Conservation (phyloP, 2,888 invertebrate species). For the Cosmia pyralina region DNA sequence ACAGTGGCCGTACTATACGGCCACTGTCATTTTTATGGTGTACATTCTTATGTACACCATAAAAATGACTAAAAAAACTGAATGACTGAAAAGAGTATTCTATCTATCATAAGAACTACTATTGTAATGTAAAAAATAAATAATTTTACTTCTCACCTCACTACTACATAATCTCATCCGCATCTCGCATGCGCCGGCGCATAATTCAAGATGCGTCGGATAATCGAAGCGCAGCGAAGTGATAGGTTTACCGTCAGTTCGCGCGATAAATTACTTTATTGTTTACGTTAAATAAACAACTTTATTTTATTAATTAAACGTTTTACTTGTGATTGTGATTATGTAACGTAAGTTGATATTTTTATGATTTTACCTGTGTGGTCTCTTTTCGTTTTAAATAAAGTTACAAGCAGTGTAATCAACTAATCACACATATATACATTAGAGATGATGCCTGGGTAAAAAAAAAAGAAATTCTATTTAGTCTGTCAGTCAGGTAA, state of each 20-base stretch:
- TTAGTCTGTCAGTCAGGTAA: too few species aligned
- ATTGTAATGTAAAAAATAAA: not conserved
- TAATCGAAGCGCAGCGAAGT: slow-evolving; percentile 70
- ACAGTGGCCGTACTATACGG: too few species aligned
- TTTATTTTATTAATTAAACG: slow-evolving; percentile 45
- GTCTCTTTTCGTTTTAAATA: not conserved
- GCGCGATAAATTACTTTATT: slow-evolving; percentile 59
- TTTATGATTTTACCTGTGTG: not conserved
- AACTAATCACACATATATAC: too few species aligned
- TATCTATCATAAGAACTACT: too few species aligned
- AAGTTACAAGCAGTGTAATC: not conserved
- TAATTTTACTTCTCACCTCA: slow-evolving; percentile 7
- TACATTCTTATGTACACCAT: too few species aligned
- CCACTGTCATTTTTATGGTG: too few species aligned
- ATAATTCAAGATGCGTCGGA: slow-evolving; percentile 77
- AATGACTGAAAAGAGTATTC: too few species aligned
- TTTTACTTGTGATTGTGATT: slow-evolving; percentile 23
- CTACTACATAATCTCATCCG: slow-evolving; percentile 55
- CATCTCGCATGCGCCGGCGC: slow-evolving; percentile 48
- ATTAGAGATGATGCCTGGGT: too few species aligned
- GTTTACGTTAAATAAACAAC: slow-evolving; percentile 50
- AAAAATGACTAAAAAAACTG: too few species aligned
- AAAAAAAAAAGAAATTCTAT: too few species aligned
- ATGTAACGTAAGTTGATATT: not conserved
- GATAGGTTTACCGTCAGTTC: slow-evolving; percentile 65